Conservation (phyloP, 2,888 invertebrate species). For the Byasa hedistus region DNA sequence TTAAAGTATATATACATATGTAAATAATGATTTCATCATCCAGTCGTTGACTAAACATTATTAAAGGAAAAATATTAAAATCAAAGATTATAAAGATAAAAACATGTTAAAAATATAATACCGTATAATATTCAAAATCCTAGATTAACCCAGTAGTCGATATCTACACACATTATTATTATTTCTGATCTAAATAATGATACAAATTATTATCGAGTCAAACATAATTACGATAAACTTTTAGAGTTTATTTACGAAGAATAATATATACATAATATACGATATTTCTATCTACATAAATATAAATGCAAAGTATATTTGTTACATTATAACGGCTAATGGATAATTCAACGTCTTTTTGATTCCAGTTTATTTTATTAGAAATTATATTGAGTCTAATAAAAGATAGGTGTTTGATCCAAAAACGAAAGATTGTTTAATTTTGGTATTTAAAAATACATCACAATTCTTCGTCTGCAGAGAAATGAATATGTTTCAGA, state of each 20-base stretch:
- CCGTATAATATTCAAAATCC: slow-evolving; percentile 9
- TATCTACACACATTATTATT: neutral
- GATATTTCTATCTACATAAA: too few relatives aligned
- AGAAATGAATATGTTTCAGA: too few relatives aligned
- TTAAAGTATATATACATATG: too few relatives aligned
- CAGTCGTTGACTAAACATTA: neutral
- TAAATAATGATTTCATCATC: neutral
- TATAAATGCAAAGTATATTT: too few relatives aligned
- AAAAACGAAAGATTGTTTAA: too few relatives aligned
- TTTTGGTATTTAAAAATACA: too few relatives aligned
- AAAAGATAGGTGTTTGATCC: too few relatives aligned
- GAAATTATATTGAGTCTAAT: too few relatives aligned
- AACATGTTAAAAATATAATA: neutral
- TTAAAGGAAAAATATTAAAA: neutral
- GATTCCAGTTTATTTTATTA: too few relatives aligned
- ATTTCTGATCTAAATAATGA: neutral
- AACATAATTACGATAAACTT: neutral
- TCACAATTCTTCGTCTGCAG: too few relatives aligned
- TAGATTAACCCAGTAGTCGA: slow-evolving; percentile 12
- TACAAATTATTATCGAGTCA: neutral
- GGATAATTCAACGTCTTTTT: too few relatives aligned
- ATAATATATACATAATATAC: neutral
- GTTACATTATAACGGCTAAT: too few relatives aligned
- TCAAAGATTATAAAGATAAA: neutral
- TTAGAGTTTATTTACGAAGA: neutral